Base-by-base conservation (phyloP, 1,140 invertebrate genomes). In the Octopus bimaculoides region DNA sequence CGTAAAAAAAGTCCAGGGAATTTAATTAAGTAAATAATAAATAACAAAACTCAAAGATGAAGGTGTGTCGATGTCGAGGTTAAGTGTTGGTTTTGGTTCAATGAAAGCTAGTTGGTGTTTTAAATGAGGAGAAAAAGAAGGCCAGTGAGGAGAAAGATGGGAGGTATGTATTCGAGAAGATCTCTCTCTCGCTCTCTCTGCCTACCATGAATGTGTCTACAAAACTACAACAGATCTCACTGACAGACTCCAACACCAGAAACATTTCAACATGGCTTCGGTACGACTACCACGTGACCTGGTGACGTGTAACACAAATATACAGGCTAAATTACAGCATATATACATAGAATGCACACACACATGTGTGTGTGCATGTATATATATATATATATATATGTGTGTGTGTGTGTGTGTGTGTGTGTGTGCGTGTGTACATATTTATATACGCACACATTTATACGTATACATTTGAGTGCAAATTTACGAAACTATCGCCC, bases 221-320 rank as follows among this genome's bases (percentile, higher is more conserved):
- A 53, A 53, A n/a, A n/a, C n/a, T n/a, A n/a, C n/a, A n/a, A n/a
- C n/a, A n/a, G n/a, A n/a, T n/a, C n/a, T n/a, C n/a, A n/a, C n/a
- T n/a, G n/a, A n/a, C n/a, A n/a, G n/a, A n/a, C n/a, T n/a, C n/a
- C n/a, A n/a, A n/a, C n/a, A 54, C 61, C 77, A 61, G 55, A n/a
- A 26, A 77, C 74, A 78, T 80, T 79, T 73, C 83, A 84, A 82
- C 78, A 84, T 84, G 83, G 82, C 83, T 84, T 84, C 83, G 81
- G 80, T 80, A 41, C 55, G n/a, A 4, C 73, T 80, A 78, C 82
- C 83, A 84, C 81, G 82, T 84, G 83, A 84, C 82, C 80, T 54
- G 20, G 77, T 84, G 83, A 84, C 83, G 83, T 81, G 83, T 84
- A 82, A 82, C 83, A 81, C 54, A 17, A 26, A 61, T n/a, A n/a